Percentiles rank a stretch among this genome's conserved stretches.
Conservation (phyloP, 2,888 invertebrate species). For the Neoitamus cyanurus region DNA sequence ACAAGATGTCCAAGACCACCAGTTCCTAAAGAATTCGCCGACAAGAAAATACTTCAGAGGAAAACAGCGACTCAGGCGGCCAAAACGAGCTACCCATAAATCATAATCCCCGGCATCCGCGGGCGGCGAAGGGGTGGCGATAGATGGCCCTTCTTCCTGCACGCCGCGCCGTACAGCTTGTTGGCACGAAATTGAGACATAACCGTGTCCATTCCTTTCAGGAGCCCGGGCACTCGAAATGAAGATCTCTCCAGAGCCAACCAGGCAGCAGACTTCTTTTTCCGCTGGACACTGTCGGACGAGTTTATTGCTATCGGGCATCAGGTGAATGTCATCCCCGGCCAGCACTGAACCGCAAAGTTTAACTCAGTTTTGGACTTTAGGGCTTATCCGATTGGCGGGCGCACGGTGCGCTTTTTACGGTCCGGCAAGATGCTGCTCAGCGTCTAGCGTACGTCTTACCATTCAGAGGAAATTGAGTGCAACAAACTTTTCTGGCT, state of each 20-base stretch:
- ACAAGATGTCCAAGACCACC: slow-evolving; percentile 41
- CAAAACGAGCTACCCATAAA: slow-evolving; percentile 13
- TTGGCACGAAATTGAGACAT: slow-evolving; percentile 45
- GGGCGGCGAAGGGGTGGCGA: not conserved
- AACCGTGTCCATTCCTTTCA: slow-evolving; percentile 24
- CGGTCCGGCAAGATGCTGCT: not conserved
- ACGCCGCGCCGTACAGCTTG: not conserved
- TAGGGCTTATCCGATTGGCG: slow-evolving; percentile 44
- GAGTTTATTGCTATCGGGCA: slow-evolving; percentile 44
- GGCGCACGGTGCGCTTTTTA: not conserved
- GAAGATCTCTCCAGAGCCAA: not conserved
- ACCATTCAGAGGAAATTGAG: not conserved
- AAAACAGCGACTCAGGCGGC: not conserved
- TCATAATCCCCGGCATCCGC: slow-evolving; percentile 31
- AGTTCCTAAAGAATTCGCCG: slow-evolving; percentile 32
- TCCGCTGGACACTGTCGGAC: not conserved
- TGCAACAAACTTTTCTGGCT: not conserved
- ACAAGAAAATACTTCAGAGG: slow-evolving; percentile 20
- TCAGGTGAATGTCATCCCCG: slow-evolving; percentile 32
- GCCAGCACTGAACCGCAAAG: not conserved
- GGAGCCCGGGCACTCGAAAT: not conserved
- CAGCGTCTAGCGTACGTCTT: not conserved
- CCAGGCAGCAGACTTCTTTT: slow-evolving; percentile 9
- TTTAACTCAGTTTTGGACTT: slow-evolving; percentile 29
- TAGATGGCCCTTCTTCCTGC: not conserved